A percentile compares a stretch with the other conserved stretches of the same genome.
Evolutionary conservation across 1,140 invertebrate species (phyloP).

Genomic region (Orchesella cincta): DNA sequence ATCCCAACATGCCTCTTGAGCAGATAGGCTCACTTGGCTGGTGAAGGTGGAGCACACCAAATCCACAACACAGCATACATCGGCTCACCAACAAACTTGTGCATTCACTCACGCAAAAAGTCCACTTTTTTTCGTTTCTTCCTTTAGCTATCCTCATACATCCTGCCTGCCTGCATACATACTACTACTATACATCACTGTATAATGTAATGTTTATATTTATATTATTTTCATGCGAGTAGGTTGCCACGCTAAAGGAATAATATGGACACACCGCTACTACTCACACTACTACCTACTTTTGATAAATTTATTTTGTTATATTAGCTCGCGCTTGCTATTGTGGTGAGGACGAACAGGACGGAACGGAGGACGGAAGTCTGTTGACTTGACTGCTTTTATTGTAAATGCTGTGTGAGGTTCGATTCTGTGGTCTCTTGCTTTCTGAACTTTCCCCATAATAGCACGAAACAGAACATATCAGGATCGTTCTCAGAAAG

Average conservation of each 20-base stretch:
- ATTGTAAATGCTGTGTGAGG: background rate
- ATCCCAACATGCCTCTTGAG: conserved; percentile 3
- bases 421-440: background rate
- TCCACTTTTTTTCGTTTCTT: background rate
- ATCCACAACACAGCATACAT: conserved; percentile 22
- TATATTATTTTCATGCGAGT: background rate
- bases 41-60: conserved; percentile 24
- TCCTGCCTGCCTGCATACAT: background rate
- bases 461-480: background rate
- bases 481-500: background rate
- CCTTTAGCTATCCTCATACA: background rate
- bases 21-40: conserved; percentile 22
- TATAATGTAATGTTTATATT: background rate
- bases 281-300: background rate
- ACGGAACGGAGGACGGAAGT: conserved; percentile 22
- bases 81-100: background rate
- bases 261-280: background rate
- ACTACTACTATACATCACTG: background rate
- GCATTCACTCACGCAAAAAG: background rate
- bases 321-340: background rate
- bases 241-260: background rate
- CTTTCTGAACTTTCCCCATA: background rate
- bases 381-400: conserved; percentile 17
- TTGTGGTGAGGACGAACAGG: conserved; percentile 15
- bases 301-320: background rate